A percentile compares a stretch with the other conserved stretches of the same genome.
phyloP scores from a whole-genome alignment of 2,797 vertebrate genomes.

The Rhadinocentrus ornatus region DNA sequence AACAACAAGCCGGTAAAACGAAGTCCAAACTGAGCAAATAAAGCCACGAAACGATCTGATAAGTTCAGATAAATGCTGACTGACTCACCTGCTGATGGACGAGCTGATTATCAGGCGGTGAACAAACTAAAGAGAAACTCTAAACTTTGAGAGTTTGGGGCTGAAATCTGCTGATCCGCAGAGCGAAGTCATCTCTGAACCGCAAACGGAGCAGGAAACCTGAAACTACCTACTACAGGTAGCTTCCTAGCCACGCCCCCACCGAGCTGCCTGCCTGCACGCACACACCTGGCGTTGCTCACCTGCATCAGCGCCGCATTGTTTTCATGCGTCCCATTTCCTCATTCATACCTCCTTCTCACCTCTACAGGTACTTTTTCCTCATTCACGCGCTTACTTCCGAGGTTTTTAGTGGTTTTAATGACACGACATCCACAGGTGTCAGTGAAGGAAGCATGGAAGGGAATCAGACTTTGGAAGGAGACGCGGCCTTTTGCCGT shows the following conservation, averaged over 20 bases:
- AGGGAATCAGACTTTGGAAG: not conserved
- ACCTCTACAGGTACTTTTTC: too few species aligned
- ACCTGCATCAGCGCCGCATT: not conserved
- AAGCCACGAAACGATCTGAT: too few species aligned
- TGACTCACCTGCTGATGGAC: not conserved
- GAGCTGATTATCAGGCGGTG: too few species aligned
- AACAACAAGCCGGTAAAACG: not conserved
- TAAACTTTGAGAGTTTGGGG: not conserved
- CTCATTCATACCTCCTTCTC: not conserved
- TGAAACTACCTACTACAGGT: conserved; percentile 53
- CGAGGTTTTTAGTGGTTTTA: not conserved
- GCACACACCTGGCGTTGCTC: conserved; percentile 28
- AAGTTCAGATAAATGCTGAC: too few species aligned
- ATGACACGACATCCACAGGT: not conserved
- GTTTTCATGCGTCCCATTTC: not conserved
- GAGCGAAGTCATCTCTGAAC: not conserved
- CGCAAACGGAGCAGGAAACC: conserved; percentile 3
- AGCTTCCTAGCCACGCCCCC: conserved; percentile 51
- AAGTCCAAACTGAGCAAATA: accelerated
- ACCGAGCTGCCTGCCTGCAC: not conserved
- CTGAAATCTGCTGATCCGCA: not conserved
- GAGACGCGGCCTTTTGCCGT: conserved; percentile 11
- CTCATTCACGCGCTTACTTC: not conserved
- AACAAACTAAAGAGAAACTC: not conserved
- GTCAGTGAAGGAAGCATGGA: not conserved